Percentiles rank a stretch among this genome's conserved stretches.
Conservation (phyloP, 2,888 invertebrate genomes). For the Drosophila mimetica region DNA sequence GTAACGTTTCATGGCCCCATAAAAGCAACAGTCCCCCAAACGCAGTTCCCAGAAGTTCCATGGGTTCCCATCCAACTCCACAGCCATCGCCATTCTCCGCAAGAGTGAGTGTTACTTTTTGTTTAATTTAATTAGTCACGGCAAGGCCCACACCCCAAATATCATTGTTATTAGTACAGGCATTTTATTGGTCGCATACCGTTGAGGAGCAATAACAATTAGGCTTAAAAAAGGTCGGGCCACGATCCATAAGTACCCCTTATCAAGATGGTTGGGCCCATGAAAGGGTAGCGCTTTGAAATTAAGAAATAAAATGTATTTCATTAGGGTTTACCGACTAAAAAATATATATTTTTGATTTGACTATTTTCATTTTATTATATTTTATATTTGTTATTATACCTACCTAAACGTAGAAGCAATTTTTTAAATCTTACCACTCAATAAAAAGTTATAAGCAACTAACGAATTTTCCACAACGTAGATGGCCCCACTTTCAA, state of each 20-base stretch:
- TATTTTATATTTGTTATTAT: too few species aligned
- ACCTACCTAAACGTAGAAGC: too few species aligned
- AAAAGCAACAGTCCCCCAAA: conserved; percentile 61
- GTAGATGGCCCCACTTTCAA: too few species aligned
- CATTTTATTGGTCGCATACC: conserved; percentile 51
- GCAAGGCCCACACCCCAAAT: conserved; percentile 18
- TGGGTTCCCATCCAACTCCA: background rate
- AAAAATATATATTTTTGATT: too few species aligned
- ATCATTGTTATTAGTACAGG: conserved; percentile 38
- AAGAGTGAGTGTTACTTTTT: conserved; percentile 62
- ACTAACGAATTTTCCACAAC: too few species aligned
- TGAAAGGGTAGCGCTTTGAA: too few species aligned
- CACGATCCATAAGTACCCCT: conserved; percentile 4
- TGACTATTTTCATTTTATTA: too few species aligned
- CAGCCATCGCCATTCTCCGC: conserved; percentile 4
- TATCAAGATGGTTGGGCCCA: background rate
- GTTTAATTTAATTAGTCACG: conserved; percentile 71
- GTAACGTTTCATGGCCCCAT: conserved; percentile 64
- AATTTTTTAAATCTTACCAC: too few species aligned
- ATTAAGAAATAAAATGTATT: too few species aligned
- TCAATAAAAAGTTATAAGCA: too few species aligned
- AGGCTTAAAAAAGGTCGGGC: background rate
- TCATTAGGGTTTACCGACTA: too few species aligned
- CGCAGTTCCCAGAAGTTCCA: conserved; percentile 3
- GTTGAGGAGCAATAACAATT: conserved; percentile 41